Conservation (phyloP, 2,888 invertebrate genomes). For the Cryptocephalus primarius region DNA sequence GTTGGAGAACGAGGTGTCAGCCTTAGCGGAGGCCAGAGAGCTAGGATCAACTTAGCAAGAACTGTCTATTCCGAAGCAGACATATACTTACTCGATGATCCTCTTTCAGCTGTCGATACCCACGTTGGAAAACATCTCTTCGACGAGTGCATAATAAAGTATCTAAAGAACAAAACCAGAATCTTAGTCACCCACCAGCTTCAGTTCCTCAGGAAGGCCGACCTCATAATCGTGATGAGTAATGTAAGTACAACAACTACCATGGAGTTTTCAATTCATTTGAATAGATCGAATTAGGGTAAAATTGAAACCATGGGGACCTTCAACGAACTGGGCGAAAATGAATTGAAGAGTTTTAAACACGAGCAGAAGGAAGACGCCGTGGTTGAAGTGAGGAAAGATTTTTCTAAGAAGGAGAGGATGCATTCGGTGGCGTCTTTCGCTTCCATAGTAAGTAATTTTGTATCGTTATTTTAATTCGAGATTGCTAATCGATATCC, state of each 20-base stretch:
- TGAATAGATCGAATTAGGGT: slow-evolving; percentile 37
- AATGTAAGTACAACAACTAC: slow-evolving; percentile 36
- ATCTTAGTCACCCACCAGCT: slow-evolving; percentile 78
- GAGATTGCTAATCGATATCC: neutral
- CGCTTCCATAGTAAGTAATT: slow-evolving; percentile 16
- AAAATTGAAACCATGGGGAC: slow-evolving; percentile 47
- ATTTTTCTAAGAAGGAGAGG: neutral
- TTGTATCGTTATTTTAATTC: neutral
- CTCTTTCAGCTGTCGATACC: slow-evolving; percentile 68
- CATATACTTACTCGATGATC: slow-evolving; percentile 70
- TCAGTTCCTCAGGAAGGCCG: slow-evolving; percentile 59
- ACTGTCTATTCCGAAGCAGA: slow-evolving; percentile 68
- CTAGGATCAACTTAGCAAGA: slow-evolving; percentile 65
- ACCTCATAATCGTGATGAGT: slow-evolving; percentile 53
- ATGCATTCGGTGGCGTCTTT: neutral
- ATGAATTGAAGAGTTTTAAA: slow-evolving; percentile 24
- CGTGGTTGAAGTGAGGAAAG: neutral
- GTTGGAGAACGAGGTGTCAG: slow-evolving; percentile 71
- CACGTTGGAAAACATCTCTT: slow-evolving; percentile 65
- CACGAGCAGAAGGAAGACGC: neutral
- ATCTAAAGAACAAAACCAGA: slow-evolving; percentile 50
- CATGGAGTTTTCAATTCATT: neutral
- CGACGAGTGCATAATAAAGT: slow-evolving; percentile 55
- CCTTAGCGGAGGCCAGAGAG: slow-evolving; percentile 73
- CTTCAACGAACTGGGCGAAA: slow-evolving; percentile 44